These are phyloP conservation scores for Rhynchonycteris naso DNA, from an alignment of 2,797 vertebrate genomes.

Conservation along the genomic window DNA sequence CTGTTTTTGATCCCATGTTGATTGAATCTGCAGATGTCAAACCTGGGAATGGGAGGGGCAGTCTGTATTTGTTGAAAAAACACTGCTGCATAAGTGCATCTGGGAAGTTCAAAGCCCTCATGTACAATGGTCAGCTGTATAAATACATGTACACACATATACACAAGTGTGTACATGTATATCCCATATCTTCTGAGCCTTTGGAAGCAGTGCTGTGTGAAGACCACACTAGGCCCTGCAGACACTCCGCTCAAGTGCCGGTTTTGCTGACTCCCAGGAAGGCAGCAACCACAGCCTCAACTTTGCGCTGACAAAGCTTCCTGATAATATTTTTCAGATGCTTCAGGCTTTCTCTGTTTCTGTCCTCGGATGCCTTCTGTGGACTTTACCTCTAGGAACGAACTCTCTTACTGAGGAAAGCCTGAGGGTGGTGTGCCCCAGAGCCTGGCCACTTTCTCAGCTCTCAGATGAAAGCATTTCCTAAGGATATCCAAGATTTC, in stretches of 20 bases:
- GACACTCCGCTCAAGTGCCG: background rate
- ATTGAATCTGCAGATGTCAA: background rate
- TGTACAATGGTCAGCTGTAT: background rate
- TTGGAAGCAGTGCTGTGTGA: background rate
- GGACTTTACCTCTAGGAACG: rapidly evolving
- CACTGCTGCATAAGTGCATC: background rate
- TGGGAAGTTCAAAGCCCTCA: background rate
- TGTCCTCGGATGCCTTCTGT: background rate
- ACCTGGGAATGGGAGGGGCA: background rate
- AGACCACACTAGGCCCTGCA: rapidly evolving
- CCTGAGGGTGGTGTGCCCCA: background rate
- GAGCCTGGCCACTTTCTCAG: background rate
- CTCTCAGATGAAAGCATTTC: background rate
- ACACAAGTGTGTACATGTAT: background rate
- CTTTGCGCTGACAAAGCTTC: background rate
- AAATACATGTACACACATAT: background rate
- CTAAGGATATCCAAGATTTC: background rate
- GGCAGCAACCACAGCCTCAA: background rate
- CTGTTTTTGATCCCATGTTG: background rate
- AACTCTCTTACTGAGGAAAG: background rate
- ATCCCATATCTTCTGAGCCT: rapidly evolving
- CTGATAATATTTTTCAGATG: background rate
- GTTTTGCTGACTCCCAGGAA: no score
- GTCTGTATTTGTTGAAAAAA: background rate
- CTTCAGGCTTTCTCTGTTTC: conserved; percentile 17